phyloP scores from a whole-genome alignment of 2,888 invertebrate genomes.

The Cephus pygmeus region DNA sequence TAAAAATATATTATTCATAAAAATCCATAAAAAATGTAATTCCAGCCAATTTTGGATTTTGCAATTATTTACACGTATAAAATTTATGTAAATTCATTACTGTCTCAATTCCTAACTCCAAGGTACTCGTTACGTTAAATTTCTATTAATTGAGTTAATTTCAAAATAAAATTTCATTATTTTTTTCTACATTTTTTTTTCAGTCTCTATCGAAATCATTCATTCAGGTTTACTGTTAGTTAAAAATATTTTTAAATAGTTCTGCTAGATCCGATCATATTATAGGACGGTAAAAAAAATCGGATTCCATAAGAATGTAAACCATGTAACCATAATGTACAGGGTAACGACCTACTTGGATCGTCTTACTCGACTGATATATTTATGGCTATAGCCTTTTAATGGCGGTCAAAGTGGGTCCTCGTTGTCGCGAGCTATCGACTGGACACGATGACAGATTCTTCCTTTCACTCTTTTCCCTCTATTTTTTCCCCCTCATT shows the following conservation, averaged over 20 bases:
- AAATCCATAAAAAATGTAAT: background rate
- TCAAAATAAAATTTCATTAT: background rate
- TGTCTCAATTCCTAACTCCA: background rate
- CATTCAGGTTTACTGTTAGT: background rate
- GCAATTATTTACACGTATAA: too few species aligned
- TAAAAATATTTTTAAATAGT: background rate
- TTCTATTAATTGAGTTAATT: background rate
- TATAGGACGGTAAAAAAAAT: background rate
- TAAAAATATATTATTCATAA: background rate
- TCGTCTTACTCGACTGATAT: background rate
- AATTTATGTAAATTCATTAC: too few species aligned
- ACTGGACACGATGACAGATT: constrained; percentile 6
- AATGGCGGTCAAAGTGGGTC: background rate
- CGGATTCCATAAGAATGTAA: background rate
- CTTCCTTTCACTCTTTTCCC: constrained; percentile 1
- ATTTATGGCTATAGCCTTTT: background rate
- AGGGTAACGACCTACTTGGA: background rate
- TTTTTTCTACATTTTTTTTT: background rate
- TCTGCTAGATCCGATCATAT: background rate
- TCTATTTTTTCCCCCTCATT: background rate
- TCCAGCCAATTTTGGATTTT: background rate
- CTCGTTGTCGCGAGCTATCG: background rate
- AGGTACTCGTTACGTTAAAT: background rate
- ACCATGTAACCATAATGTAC: background rate
- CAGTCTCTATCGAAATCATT: background rate